Percentiles rank a stretch among this genome's conserved stretches.
These are phyloP conservation scores for Betta splendens DNA, from an alignment of 2,797 vertebrate species.

Conservation along the genomic window DNA sequence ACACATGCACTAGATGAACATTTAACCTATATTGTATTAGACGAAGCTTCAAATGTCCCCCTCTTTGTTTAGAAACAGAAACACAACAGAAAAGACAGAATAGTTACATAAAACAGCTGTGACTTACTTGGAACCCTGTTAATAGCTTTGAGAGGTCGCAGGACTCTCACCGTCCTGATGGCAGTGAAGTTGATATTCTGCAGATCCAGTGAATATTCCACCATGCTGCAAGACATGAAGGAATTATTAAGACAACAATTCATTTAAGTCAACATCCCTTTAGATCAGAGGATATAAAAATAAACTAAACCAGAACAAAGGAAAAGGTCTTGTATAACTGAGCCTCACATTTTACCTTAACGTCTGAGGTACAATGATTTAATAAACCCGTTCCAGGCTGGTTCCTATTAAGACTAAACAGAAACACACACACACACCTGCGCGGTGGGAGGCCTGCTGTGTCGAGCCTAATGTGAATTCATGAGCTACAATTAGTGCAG, in stretches of 20 bases:
- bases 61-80: too few relatives aligned
- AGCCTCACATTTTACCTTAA: not conserved
- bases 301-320: not conserved
- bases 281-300: not conserved
- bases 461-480: constrained; percentile 36
- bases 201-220: constrained; percentile 96
- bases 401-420: constrained; percentile 17
- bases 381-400: constrained; percentile 12
- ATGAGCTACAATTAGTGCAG: constrained; percentile 20
- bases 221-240: constrained; percentile 83
- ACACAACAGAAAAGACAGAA: too few relatives aligned
- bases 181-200: constrained; percentile 97
- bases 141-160: constrained; percentile 96
- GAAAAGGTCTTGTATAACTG: not conserved
- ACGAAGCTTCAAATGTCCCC: not conserved
- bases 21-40: too few relatives aligned
- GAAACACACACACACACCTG: not conserved
- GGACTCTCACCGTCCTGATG: constrained; percentile 94
- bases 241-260: constrained; percentile 5
- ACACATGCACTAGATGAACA: not conserved
- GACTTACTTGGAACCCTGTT: constrained; percentile 98
- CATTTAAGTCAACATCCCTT: not conserved
- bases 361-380: not conserved
- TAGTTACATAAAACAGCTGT: not conserved
- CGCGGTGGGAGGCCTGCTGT: constrained; percentile 17